Base-by-base conservation (phyloP, 2,113 vertebrate genomes). In the Smithornis capensis region DNA sequence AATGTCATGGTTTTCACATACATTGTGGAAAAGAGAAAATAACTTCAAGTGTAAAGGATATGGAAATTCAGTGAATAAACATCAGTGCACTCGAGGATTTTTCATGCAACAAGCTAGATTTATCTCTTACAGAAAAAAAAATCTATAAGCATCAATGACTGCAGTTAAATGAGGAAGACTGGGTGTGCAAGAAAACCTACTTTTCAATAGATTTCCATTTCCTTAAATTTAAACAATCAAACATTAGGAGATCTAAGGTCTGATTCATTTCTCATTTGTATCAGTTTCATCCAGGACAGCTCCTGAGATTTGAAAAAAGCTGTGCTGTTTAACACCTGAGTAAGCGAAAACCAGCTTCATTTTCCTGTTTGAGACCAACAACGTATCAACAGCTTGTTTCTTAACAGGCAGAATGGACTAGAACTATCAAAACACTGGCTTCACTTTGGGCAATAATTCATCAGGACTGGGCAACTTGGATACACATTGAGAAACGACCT, bases 1-100 rank as follows among this genome's bases (percentile, higher is more conserved):
- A 93, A 92, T 94, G 93, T 96, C 94, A 89, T 64, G 85, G 88
- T 90, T 96, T 95, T 93, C 92, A 95, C 83, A 94, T 95, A 94
- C 73, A 92, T 97, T 96, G 93, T 96, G 71, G 92, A 94, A 94
- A 95, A 96, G 92, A 96, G 94, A 96, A 96, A 97, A 96, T 95
- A 97, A 89, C 93, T 97, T 90, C 56, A 86, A 95, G 94, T 94
- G 94, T 96, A 91, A 96, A 95, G 79, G 92, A 96, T 92, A 93
- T 96, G 94, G 94, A 96, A 96, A 96, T 97, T 92, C 21, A 42
- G 83, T 92, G 96, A 94, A 96, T 92, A 96, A 95, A 94, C 93
- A 95, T 89, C 81, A 85, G 92, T 93, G 95, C 94, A 93, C 94
- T 96, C 60, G 37, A 97, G 96, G 94, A 90, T 92, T 96, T 96